Base-by-base conservation (phyloP, 37 sponge, comb jelly and placozoan species). In the Chondrosia reniformis region DNA sequence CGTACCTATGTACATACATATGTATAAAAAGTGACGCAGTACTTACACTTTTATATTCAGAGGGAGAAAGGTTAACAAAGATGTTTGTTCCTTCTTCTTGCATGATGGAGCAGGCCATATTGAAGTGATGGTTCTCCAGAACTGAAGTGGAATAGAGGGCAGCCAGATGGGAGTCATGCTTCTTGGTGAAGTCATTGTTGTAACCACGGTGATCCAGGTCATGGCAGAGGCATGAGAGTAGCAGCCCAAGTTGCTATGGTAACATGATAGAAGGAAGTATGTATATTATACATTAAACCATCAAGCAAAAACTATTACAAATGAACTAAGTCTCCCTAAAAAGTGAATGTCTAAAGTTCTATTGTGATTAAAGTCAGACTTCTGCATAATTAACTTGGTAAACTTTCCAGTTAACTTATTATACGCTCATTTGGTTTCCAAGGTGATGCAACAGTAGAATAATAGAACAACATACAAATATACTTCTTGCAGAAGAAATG, bases 91-190 rank as follows among this genome's bases (percentile, higher is more conserved):
- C 77, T 12, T 85, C 66, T 15, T 82, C 46, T 43, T 82, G 79
- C 25, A 90, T 56, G 22, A 88, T 79, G 22, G 63, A 46, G 13
- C 43, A 19, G 8, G 80, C 65, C 45, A 85, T 87, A 34, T 55
- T 78, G 62, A 85, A 86, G 69, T 90, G 91, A 32, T 90, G 91
- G 44, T 85, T 74, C 83, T 90, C 91, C 67, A 90, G 76, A 17
- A 76, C 38, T 22, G 78, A 76, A 63, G 65, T 79, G 27, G 91
- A 79, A 63, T 90, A 90, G 73, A 85, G 83, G 4, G 55, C 21
- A 17, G 91, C 77, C 52, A 90, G 59, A 12, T 86, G 91, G 32
- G 43, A 43, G 38, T 41, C 62, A 59, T 78, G 82, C 21, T 57
- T 36, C 57, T 45, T 59, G 46, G 83, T 33, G 80, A 86, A 90